These are phyloP conservation scores for Palythoa heliodiscus DNA, from an alignment of 92 coral and sea anemone species.

Conservation along the genomic window DNA sequence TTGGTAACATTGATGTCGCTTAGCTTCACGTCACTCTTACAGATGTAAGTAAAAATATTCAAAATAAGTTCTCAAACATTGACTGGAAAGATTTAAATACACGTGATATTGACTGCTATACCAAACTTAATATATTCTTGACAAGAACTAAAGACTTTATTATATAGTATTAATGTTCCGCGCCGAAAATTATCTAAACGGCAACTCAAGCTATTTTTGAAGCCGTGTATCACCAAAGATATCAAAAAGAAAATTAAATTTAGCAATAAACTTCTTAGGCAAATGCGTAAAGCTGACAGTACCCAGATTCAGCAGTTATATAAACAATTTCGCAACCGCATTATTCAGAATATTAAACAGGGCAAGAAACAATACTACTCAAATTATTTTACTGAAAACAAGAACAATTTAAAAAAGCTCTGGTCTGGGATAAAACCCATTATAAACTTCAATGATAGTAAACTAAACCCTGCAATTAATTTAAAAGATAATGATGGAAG, in stretches of 20 bases:
- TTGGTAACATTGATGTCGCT: too few species aligned
- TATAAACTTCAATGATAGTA: slow-evolving; percentile 45
- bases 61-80: slow-evolving; percentile 25
- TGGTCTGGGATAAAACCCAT: slow-evolving; percentile 55
- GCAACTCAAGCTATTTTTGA: slow-evolving; percentile 21
- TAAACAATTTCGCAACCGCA: slow-evolving; percentile 44
- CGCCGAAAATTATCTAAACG: slow-evolving; percentile 22
- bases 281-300: slow-evolving; percentile 34
- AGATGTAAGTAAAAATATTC: slow-evolving; percentile 4
- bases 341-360: slow-evolving; percentile 42
- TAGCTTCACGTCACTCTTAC: too few species aligned
- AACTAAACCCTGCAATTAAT: slow-evolving; percentile 34
- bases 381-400: slow-evolving; percentile 41
- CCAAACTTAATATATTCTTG: slow-evolving; percentile 40
- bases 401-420: slow-evolving; percentile 42
- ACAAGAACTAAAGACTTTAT: slow-evolving; percentile 31
- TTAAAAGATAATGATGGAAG: slow-evolving; percentile 33
- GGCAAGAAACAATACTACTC: slow-evolving; percentile 43
- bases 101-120: slow-evolving; percentile 28
- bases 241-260: slow-evolving; percentile 43
- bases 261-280: slow-evolving; percentile 39
- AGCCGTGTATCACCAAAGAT: slow-evolving; percentile 44
- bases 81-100: slow-evolving; percentile 28
- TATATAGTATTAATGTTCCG: slow-evolving; percentile 27
- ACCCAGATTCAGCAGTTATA: slow-evolving; percentile 34